Base-by-base conservation (phyloP, 2,888 invertebrate genomes). In the Helicoverpa assulta region DNA sequence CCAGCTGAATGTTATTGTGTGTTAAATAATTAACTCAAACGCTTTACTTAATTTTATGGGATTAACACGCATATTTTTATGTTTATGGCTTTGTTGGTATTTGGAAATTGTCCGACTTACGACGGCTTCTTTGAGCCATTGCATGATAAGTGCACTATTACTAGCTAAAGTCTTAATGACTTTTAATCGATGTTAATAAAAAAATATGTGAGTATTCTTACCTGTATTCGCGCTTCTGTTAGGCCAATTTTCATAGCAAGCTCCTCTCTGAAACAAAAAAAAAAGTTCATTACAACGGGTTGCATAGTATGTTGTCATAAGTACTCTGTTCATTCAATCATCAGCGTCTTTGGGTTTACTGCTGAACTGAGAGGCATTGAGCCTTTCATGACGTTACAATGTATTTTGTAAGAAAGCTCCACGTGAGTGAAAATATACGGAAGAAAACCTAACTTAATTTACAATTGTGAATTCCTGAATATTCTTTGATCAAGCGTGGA, bases 211-310 rank as follows among this genome's bases (percentile, higher is more conserved):
- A 26, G 6, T 33, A 12, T 21, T 67, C 88, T 96, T 96, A 99
- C 99, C 97, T 99, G 99, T 95, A 99, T 99, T 92, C 99, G 96
- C 69, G 99, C 99, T 96, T 99, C 99, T 58, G 99, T 99, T 84
- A 99, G 96, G 86, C 98, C 99, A 88, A 99, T 98, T 96, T 99
- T 98, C 98, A 99, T 98, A 50, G 99, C 99, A 74, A 99, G 96
- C 93, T 99, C 99, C 94, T 99, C 98, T 95, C 99, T 98, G 98
- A 70, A 98, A 97, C 92, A 94, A 93, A 91, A 82, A 75, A 78
- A 21, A 6, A 58, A 40, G 12, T 40, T 40, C 2, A 12, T 37
- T 10, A 37, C 8, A 37, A 37, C 12, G 37, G 40, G 40, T 40
- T 40, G 2, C 40, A 14, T 5, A 37, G 37, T 37, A 10, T 37